These are phyloP conservation scores for Spilarctia lutea DNA, from an alignment of 2,888 invertebrate species.

Conservation along the genomic window DNA sequence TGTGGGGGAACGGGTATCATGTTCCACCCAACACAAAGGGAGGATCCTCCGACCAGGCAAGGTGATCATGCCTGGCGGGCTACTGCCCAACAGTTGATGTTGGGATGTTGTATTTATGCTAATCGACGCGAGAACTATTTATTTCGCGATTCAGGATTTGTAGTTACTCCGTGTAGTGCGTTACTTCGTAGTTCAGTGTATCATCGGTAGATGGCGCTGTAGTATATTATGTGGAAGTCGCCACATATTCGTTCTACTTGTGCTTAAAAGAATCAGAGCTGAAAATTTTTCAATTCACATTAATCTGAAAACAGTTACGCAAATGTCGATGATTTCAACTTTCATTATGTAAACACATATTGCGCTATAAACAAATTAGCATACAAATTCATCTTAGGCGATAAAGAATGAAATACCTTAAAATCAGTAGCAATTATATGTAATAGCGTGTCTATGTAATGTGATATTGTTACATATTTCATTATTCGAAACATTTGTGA, in stretches of 20 bases:
- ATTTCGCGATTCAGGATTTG: no score
- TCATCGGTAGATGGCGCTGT: no score
- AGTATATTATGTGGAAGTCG: no score
- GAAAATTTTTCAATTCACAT: not conserved
- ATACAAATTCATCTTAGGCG: conserved; percentile 29
- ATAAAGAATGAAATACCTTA: conserved; percentile 24
- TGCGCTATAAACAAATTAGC: conserved; percentile 21
- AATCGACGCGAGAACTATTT: no score
- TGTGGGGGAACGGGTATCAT: no score
- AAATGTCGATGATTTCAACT: conserved; percentile 3
- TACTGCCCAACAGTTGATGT: no score
- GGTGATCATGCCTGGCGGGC: no score
- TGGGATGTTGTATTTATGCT: no score
- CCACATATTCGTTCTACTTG: not conserved
- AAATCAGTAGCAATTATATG: conserved; percentile 37
- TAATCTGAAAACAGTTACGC: not conserved
- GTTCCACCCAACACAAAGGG: no score
- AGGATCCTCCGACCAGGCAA: no score
- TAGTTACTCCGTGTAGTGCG: no score
- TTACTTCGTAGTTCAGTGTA: no score
- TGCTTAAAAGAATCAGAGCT: not conserved
- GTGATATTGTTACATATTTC: conserved; percentile 32
- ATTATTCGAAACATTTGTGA: conserved; percentile 39
- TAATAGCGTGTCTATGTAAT: conserved; percentile 38
- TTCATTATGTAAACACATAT: conserved; percentile 3